Evolutionary conservation across 2,888 invertebrate species (phyloP), one percentile per base, ranked within the genome.

Genomic region (Baccha elongata): DNA sequence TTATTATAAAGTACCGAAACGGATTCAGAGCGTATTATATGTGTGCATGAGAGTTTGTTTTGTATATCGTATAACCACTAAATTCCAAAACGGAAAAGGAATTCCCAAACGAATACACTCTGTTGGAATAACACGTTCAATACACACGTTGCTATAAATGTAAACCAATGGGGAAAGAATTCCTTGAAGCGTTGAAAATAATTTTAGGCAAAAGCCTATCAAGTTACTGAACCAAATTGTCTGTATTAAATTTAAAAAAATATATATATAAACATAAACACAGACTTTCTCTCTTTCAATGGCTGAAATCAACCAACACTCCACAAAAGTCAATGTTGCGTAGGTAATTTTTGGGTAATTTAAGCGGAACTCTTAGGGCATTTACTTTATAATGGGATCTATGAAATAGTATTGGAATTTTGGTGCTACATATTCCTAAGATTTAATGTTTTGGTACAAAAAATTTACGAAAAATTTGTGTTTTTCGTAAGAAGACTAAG

Each of bases 131-230:
- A 23, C 23, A 3, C 19, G 15, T 40, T 15, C 15, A 32, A 52
- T 2, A 32, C 4, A 11, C 8, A 37, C 19, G 10, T 23, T 40
- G 4, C 35, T 17, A 19, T 53, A 35, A 53, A 40, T 58, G 58
- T 58, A 8, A 58, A 58, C 58, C 37, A 58, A 32, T 58, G 23
- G 55, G 13, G 40, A 26, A 58, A 21, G 40, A 40, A 58, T 10
- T 58, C 58, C 58, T 58, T 58, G 40, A 58, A 58, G 58, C 58
- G 58, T 58, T 58, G 21, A 58, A 58, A 58, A 40, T 58, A 11
- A 40, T 26, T 15, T 58, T 6, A 32, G 17, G 29, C 6, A 32
- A 52, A 32, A 52, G 40, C 53, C 53, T 53, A 53, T 19, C 21
- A 53, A 53, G 53, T 53, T 53, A 53, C 35, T 40, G 40, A 58